Conservation (phyloP, 2,797 vertebrate genomes). For the Percopsis omiscomaycus region DNA sequence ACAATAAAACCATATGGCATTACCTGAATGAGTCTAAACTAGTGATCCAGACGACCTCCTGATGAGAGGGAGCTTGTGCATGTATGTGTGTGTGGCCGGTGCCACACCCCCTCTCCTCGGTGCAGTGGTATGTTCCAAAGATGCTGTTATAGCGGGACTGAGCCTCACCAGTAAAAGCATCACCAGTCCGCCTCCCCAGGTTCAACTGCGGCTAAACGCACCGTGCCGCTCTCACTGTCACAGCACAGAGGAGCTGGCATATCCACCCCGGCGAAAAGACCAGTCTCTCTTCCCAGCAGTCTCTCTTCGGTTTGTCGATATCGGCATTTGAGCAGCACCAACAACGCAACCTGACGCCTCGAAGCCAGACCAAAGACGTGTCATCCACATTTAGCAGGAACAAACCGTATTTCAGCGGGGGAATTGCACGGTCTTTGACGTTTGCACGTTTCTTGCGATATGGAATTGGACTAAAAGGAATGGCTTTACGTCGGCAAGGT, state of each 20-base stretch:
- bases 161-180: conserved; percentile 67
- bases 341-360: conserved; percentile 35
- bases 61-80: conserved; percentile 35
- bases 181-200: conserved; percentile 56
- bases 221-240: conserved; percentile 60
- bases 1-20: conserved; percentile 53
- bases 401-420: conserved; percentile 43
- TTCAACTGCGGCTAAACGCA: conserved; percentile 76
- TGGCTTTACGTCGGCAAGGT: conserved; percentile 76
- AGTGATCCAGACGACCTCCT: conserved; percentile 62
- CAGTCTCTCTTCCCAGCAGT: conserved; percentile 10
- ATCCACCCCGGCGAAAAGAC: conserved; percentile 37
- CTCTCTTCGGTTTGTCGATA: conserved; percentile 41
- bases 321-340: conserved; percentile 59
- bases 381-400: conserved; percentile 48
- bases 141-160: conserved; percentile 77
- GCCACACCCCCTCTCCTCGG: conserved; percentile 76
- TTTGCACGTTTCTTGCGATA: conserved; percentile 54
- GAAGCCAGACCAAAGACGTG: conserved; percentile 45
- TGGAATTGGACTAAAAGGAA: conserved; percentile 73
- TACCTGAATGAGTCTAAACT: conserved; percentile 53
- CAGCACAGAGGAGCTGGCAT: conserved; percentile 51
- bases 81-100: conserved; percentile 52
- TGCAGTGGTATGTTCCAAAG: conserved; percentile 78
- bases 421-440: conserved; percentile 58